Evolutionary conservation across 2,113 vertebrate species (phyloP).

Genomic region (Picathartes gymnocephalus): DNA sequence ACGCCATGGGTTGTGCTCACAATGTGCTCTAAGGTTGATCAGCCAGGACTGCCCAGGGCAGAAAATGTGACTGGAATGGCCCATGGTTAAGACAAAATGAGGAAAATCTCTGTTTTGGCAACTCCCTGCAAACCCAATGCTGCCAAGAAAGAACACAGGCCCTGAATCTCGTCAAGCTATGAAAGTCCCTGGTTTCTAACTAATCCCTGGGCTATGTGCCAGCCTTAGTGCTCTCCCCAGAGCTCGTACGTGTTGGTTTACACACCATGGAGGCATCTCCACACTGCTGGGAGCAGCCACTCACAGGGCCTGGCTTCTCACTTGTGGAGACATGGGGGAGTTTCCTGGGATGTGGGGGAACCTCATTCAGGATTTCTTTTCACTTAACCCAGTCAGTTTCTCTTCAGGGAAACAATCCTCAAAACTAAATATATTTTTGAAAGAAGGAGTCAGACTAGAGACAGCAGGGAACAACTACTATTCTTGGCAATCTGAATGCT

Average conservation of each 20-base stretch:
- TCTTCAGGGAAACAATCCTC: neutral
- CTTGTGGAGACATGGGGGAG: neutral
- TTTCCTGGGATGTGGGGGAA: neutral
- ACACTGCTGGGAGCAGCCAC: neutral
- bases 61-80: neutral
- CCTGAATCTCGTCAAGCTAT: neutral
- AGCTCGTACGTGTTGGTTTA: neutral
- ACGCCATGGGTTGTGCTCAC: neutral
- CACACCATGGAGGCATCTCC: neutral
- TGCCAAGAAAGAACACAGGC: neutral
- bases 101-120: neutral
- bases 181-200: neutral
- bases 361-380: neutral
- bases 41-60: neutral
- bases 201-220: neutral
- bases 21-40: fast-evolving
- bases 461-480: conserved; percentile 1
- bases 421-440: conserved; percentile 27
- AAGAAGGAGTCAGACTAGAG: neutral
- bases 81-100: neutral
- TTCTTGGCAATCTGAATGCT: neutral
- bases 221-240: neutral
- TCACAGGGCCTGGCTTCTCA: neutral
- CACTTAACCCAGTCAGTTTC: neutral
- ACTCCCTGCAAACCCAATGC: neutral